Evolutionary conservation across 2,797 vertebrate species (phyloP).

Genomic region (Amphiprion clarkii): DNA sequence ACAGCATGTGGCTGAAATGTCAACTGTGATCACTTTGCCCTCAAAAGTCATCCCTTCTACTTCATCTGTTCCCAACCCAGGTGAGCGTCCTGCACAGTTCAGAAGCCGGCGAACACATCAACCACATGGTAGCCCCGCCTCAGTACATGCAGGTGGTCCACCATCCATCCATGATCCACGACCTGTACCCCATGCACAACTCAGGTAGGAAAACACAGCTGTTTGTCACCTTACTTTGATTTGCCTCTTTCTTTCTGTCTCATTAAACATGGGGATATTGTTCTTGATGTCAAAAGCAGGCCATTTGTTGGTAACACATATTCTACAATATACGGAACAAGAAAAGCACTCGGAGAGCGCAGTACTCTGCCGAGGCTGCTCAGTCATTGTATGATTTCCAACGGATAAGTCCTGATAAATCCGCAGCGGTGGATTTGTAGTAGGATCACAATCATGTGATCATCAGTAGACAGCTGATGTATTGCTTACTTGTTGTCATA

Average conservation of each 20-base stretch:
- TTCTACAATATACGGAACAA: too few relatives aligned
- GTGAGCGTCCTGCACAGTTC: conserved; percentile 90
- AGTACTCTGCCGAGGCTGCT: too few relatives aligned
- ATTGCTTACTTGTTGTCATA: too few relatives aligned
- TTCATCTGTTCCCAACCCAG: conserved; percentile 73
- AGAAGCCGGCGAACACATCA: conserved; percentile 86
- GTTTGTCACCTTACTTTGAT: background rate
- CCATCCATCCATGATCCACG: conserved; percentile 82
- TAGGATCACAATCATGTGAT: too few relatives aligned
- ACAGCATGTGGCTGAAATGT: background rate
- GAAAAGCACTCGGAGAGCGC: too few relatives aligned
- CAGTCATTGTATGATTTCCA: too few relatives aligned
- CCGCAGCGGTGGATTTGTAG: too few relatives aligned
- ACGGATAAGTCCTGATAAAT: too few relatives aligned
- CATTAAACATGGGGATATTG: too few relatives aligned
- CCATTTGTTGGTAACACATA: too few relatives aligned
- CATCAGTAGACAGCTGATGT: too few relatives aligned
- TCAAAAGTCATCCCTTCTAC: background rate
- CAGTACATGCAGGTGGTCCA: conserved; percentile 91
- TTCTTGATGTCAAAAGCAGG: too few relatives aligned
- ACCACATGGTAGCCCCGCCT: conserved; percentile 88
- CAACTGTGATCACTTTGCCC: background rate
- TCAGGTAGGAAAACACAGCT: conserved; percentile 85
- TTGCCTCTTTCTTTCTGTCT: background rate
- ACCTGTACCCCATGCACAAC: conserved; percentile 79